Percentiles rank a stretch among this genome's conserved stretches.
phyloP scores from a whole-genome alignment of 2,888 invertebrate species.

The Carabus problematicus region DNA sequence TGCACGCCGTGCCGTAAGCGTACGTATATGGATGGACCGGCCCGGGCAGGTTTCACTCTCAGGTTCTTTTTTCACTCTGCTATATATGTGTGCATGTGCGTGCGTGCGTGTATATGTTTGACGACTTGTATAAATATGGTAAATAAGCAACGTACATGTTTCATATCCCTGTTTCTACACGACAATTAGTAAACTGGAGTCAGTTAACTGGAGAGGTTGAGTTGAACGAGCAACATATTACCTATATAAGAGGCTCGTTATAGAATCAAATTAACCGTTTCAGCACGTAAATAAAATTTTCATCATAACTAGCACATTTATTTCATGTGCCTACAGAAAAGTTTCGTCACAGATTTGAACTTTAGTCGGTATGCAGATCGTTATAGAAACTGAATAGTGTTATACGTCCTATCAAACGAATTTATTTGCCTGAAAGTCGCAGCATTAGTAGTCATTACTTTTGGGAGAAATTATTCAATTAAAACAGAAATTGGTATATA shows the following conservation, averaged over 20 bases:
- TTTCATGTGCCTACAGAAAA: too few species aligned
- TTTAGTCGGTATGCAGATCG: too few species aligned
- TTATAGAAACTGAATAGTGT: too few species aligned
- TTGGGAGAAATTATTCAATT: constrained; percentile 36
- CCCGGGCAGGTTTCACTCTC: constrained; percentile 15
- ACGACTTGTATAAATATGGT: constrained; percentile 43
- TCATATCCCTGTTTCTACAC: constrained; percentile 25
- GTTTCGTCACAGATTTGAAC: too few species aligned
- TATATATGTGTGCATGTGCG: constrained; percentile 12
- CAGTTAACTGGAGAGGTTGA: neutral
- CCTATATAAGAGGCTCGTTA: too few species aligned
- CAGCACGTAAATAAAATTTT: too few species aligned
- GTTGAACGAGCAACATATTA: too few species aligned
- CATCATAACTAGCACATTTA: too few species aligned
- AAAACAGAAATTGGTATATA: constrained; percentile 34
- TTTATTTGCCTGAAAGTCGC: too few species aligned
- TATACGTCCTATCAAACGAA: too few species aligned
- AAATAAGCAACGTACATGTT: constrained; percentile 37
- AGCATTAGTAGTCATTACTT: constrained; percentile 37
- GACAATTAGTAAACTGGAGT: constrained; percentile 12
- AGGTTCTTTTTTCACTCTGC: constrained; percentile 14
- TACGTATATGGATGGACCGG: constrained; percentile 24
- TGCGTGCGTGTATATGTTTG: constrained; percentile 28
- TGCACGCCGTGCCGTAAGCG: neutral
- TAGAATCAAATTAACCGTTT: too few species aligned